A percentile compares a stretch with the other conserved stretches of the same genome.
Conservation (phyloP, 2,888 invertebrate genomes). For the Homarus gammarus region DNA sequence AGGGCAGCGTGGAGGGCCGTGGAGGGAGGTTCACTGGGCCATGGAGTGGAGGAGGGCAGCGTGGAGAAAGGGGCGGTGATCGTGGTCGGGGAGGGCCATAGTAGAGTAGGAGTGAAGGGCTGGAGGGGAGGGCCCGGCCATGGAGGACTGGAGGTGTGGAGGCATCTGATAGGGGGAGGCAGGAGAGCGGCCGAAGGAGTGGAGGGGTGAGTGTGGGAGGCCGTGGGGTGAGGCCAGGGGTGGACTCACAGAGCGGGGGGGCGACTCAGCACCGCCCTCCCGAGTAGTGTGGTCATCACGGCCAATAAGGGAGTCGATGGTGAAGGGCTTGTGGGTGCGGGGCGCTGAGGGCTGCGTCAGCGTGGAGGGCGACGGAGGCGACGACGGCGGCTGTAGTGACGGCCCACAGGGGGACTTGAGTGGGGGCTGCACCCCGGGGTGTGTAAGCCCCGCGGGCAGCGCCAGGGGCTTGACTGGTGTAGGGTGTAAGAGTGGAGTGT, state of each 20-base stretch:
- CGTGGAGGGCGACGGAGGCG: slow-evolving; percentile 57
- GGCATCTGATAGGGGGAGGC: slow-evolving; percentile 50
- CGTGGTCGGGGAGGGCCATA: slow-evolving; percentile 36
- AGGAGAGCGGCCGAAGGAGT: slow-evolving; percentile 42
- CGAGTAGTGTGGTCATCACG: slow-evolving; percentile 39
- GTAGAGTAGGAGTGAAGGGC: slow-evolving; percentile 21
- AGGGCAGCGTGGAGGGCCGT: background rate
- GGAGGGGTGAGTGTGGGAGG: slow-evolving; percentile 50
- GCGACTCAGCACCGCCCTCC: slow-evolving; percentile 23
- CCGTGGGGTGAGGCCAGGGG: slow-evolving; percentile 40
- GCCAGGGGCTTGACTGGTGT: slow-evolving; percentile 75
- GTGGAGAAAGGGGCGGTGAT: slow-evolving; percentile 73
- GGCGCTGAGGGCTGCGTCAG: slow-evolving; percentile 56
- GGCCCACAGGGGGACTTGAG: slow-evolving; percentile 45
- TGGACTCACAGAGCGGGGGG: slow-evolving; percentile 53
- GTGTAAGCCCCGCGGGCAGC: slow-evolving; percentile 59
- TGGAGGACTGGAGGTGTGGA: slow-evolving; percentile 13
- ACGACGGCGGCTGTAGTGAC: slow-evolving; percentile 45
- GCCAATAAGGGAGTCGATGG: slow-evolving; percentile 74
- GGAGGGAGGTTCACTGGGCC: slow-evolving; percentile 57
- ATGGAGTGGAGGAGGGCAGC: slow-evolving; percentile 75
- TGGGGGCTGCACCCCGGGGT: slow-evolving; percentile 38
- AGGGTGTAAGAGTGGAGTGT: slow-evolving; percentile 67
- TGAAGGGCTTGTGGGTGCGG: slow-evolving; percentile 64
- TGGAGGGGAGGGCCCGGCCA: slow-evolving; percentile 34